Percentiles rank a stretch among this genome's conserved stretches.
phyloP scores from a whole-genome alignment of 2,797 vertebrate genomes.

The Sebastiscus albofasciatus region DNA sequence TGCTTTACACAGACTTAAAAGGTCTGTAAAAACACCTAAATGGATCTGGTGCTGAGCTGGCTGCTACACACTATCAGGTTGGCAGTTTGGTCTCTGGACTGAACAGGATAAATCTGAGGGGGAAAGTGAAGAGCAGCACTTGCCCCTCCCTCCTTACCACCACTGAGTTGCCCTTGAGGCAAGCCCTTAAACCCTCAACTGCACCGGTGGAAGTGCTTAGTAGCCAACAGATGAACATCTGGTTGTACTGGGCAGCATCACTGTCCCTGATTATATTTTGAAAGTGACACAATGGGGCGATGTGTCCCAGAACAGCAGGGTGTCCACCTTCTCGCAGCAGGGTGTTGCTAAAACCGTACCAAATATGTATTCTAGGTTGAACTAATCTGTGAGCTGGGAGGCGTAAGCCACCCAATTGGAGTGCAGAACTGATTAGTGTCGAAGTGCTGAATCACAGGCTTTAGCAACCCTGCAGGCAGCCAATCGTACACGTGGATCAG shows the following conservation, averaged over 20 bases:
- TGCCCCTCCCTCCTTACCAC: too few relatives aligned
- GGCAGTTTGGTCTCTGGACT: neutral
- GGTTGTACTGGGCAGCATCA: neutral
- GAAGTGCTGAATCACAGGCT: slow-evolving; percentile 48
- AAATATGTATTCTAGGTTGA: neutral
- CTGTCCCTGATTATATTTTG: neutral
- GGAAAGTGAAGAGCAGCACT: neutral
- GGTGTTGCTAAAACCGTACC: neutral
- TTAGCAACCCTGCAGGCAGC: slow-evolving; percentile 18
- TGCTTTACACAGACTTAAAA: too few relatives aligned
- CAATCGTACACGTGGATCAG: slow-evolving; percentile 29
- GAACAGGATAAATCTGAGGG: neutral
- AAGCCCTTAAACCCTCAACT: too few relatives aligned
- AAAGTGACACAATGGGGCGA: neutral
- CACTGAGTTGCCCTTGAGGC: too few relatives aligned
- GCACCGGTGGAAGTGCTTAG: too few relatives aligned
- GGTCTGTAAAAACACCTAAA: neutral
- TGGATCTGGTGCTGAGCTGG: neutral
- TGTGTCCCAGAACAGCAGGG: neutral
- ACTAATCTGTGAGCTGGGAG: neutral
- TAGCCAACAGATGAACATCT: neutral
- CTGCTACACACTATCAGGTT: neutral
- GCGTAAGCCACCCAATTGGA: slow-evolving; percentile 1
- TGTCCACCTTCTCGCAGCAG: neutral
- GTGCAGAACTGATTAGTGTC: slow-evolving; percentile 22